Conservation (phyloP, 2,888 invertebrate genomes). For the Heteromyza rotundicornis region DNA sequence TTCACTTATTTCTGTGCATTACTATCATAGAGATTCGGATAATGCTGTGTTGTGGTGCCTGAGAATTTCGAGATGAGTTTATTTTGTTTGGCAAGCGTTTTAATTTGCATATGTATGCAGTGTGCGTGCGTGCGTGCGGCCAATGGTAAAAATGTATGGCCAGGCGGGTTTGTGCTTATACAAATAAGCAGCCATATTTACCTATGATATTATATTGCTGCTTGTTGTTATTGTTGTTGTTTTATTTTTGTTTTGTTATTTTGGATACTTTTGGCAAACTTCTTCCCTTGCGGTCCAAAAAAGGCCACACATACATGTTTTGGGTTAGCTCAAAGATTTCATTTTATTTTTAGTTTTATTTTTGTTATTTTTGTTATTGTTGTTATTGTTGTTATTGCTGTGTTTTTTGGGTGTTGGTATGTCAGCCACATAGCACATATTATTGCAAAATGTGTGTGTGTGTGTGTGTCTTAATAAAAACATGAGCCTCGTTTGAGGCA, state of each 20-base stretch:
- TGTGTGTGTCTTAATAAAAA: not conserved
- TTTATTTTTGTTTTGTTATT: not conserved
- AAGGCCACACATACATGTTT: too few relatives aligned
- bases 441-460: not conserved
- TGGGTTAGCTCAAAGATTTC: too few relatives aligned
- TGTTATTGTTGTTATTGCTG: too few relatives aligned
- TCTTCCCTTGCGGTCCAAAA: too few relatives aligned
- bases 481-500: not conserved
- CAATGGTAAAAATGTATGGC: too few relatives aligned
- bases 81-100: slow-evolving; percentile 33
- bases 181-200: slow-evolving; percentile 8
- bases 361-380: too few relatives aligned
- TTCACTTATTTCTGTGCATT: not conserved
- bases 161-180: not conserved
- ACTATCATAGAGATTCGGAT: too few relatives aligned
- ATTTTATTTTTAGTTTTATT: too few relatives aligned
- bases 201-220: not conserved
- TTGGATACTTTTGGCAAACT: not conserved
- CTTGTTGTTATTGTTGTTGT: not conserved
- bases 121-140: not conserved
- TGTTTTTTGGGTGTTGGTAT: not conserved
- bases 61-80: slow-evolving; percentile 10
- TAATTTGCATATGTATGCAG: slow-evolving; percentile 42
- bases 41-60: too few relatives aligned
- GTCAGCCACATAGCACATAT: slow-evolving; percentile 1